Base-by-base conservation (phyloP, 2,797 vertebrate genomes). In the Simalia tracyae region DNA sequence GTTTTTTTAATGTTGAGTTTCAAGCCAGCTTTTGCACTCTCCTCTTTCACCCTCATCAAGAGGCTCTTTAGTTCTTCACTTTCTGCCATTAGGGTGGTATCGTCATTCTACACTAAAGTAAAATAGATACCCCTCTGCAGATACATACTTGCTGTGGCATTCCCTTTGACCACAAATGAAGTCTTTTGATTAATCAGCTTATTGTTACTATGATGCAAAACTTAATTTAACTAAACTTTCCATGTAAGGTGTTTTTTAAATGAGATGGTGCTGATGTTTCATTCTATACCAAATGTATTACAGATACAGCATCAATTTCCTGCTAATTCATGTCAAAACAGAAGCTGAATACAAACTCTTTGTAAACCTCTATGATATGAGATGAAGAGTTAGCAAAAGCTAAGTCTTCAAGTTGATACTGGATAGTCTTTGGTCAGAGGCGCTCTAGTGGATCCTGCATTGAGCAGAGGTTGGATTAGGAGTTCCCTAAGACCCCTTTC, bases 141-240 rank as follows among this genome's bases (percentile, higher is more conserved):
- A 61, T 59, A 19, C 28, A 26, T 5, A 63, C 42, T 15, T 28
- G 54, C 57, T 54, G 64, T 87, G 56, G 66, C 68, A 84, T 76
- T 86, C 88, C 91, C 28, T 90, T 36, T 86, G 86, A 86, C 89
- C 88, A 60, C 54, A 36, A 36, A 36, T 36, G 36, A 89, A 86
- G 36, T 81, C 88, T 92, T 91, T 91, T 66, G 56, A 81, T 76
- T 57, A 95, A 61, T 87, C 94, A 93, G 86, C 92, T 89, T 94
- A 87, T 56, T 84, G 87, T 31, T 54, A 64, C 92, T 63, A 31
- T 92, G 88, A 57, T 94, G 76, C 72, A 84, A 95, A 96, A 91
- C 93, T 93, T 93, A 90, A 90, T 95, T 94, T 96, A 96, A 96
- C 95, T 95, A 95, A 36, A 94, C 92, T 95, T 94, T 93, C 92